These are phyloP conservation scores for Ctenodactylus gundi DNA, from an alignment of 2,113 vertebrate species.

Conservation along the genomic window DNA sequence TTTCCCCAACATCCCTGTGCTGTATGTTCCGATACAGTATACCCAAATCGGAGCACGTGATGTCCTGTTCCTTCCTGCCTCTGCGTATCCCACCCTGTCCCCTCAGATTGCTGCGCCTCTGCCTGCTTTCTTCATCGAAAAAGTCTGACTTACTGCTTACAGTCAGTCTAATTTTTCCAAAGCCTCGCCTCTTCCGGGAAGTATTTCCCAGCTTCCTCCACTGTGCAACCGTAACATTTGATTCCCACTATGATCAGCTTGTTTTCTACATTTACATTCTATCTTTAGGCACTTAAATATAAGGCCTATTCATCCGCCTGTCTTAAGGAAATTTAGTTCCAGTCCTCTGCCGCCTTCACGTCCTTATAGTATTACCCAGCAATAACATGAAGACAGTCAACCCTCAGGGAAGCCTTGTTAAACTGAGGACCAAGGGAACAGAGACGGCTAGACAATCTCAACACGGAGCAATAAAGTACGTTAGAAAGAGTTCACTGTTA, in stretches of 20 bases:
- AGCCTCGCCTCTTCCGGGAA: background rate
- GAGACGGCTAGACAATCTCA: background rate
- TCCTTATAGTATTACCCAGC: background rate
- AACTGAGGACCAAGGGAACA: background rate
- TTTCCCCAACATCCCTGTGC: background rate
- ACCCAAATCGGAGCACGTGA: background rate
- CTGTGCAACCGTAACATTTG: background rate
- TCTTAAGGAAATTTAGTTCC: constrained; percentile 27
- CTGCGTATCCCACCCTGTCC: background rate
- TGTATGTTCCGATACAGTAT: too few species aligned
- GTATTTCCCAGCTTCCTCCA: background rate
- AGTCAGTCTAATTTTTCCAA: constrained; percentile 13
- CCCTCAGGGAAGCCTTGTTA: background rate
- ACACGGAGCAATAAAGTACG: background rate
- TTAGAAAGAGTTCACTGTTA: constrained; percentile 19
- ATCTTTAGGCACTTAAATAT: constrained; percentile 1
- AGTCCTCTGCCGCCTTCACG: background rate
- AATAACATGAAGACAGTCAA: background rate
- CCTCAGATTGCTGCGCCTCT: background rate
- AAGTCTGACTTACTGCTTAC: background rate
- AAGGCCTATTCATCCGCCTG: background rate
- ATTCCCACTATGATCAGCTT: background rate
- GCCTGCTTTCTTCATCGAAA: background rate
- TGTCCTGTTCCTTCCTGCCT: background rate
- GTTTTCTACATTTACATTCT: background rate